These are phyloP conservation scores for Cuculus canorus DNA, from an alignment of 2,797 vertebrate genomes.

Conservation along the genomic window DNA sequence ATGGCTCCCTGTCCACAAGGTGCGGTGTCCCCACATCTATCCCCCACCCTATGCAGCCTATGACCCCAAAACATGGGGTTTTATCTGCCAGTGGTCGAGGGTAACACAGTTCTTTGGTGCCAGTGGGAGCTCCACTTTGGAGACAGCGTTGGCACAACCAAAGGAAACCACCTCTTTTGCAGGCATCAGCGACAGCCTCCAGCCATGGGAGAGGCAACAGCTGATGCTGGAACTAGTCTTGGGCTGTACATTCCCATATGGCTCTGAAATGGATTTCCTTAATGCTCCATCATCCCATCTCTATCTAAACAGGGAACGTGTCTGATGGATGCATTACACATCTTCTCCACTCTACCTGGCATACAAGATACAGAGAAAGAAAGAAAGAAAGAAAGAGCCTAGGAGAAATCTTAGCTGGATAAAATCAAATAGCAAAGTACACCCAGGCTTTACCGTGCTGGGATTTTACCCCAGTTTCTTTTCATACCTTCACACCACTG, in stretches of 20 bases:
- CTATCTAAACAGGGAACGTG: neutral
- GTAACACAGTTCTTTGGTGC: fast-evolving
- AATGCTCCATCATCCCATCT: neutral
- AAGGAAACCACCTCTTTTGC: neutral
- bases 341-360: neutral
- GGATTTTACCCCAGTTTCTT: neutral
- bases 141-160: neutral
- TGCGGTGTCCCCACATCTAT: neutral
- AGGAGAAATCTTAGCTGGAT: neutral
- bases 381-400: neutral
- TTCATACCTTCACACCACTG: neutral
- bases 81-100: fast-evolving
- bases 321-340: neutral
- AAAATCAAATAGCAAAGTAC: neutral
- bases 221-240: neutral
- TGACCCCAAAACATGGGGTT: fast-evolving
- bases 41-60: neutral
- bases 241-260: fast-evolving
- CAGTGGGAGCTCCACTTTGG: fast-evolving
- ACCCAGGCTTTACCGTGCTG: neutral
- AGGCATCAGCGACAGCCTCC: neutral
- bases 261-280: neutral
- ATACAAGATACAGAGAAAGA: neutral
- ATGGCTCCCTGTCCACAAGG: neutral
- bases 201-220: neutral